Percentiles rank a stretch among this genome's conserved stretches.
Evolutionary conservation across 2,888 invertebrate species (phyloP).

Genomic region (Drosophila prostipennis): DNA sequence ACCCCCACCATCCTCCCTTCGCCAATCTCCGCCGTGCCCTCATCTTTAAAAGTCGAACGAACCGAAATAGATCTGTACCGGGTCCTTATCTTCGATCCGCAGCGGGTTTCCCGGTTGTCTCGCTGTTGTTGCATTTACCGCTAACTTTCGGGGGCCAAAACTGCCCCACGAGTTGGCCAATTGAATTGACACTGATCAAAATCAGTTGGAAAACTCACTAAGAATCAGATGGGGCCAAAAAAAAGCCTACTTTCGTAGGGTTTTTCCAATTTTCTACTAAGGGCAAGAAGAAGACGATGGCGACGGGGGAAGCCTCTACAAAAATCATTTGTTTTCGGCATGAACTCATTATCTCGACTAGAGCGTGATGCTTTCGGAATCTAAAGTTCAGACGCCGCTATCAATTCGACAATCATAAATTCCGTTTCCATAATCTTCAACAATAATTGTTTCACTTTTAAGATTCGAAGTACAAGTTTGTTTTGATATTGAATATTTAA

Average conservation of each 20-base stretch:
- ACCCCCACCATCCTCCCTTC: background rate
- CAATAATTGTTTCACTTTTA: too few species aligned
- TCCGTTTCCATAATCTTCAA: background rate
- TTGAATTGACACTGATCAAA: background rate
- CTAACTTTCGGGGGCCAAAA: slow-evolving; percentile 23
- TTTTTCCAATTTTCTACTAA: background rate
- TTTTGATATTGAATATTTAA: too few species aligned
- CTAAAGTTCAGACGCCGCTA: slow-evolving; percentile 13
- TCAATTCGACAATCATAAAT: background rate
- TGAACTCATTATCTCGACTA: slow-evolving; percentile 18
- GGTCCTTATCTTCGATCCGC: slow-evolving; percentile 25
- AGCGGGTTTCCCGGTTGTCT: slow-evolving; percentile 32
- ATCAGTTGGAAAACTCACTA: rapidly evolving
- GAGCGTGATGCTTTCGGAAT: background rate
- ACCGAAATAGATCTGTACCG: slow-evolving; percentile 29
- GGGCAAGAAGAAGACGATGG: background rate
- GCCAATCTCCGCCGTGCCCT: background rate
- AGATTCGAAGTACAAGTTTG: too few species aligned
- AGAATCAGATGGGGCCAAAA: background rate
- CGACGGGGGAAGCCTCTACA: slow-evolving; percentile 18
- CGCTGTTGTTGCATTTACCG: slow-evolving; percentile 41
- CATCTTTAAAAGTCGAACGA: background rate
- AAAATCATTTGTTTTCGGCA: slow-evolving; percentile 15
- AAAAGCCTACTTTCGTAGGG: background rate
- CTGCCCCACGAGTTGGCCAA: slow-evolving; percentile 9